A percentile compares a stretch with the other conserved stretches of the same genome.
phyloP scores from a whole-genome alignment of 2,113 vertebrate genomes.

The Scalopus aquaticus region DNA sequence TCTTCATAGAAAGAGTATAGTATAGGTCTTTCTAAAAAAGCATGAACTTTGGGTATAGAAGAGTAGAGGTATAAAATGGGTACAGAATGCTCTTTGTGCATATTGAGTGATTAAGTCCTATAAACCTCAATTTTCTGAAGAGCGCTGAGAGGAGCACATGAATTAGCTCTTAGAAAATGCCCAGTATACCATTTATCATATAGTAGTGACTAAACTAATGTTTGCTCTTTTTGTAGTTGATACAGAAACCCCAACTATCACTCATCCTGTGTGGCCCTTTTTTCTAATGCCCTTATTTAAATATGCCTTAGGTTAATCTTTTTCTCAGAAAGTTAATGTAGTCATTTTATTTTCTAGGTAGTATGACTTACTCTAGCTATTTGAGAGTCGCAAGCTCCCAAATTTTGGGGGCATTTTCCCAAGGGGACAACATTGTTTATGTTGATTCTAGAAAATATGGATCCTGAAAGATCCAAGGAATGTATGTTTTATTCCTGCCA shows the following conservation, averaged over 20 bases:
- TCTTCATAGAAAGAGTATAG: not conserved
- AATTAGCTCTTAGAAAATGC: not conserved
- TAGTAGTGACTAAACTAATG: not conserved
- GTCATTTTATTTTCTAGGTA: not conserved
- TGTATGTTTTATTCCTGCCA: constrained; percentile 19
- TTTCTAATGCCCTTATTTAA: not conserved
- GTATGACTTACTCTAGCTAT: constrained; percentile 33
- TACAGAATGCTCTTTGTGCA: not conserved
- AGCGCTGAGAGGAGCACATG: not conserved
- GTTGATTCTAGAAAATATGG: constrained; percentile 21
- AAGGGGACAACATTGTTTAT: not conserved
- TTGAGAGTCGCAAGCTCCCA: not conserved
- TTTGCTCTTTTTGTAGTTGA: not conserved
- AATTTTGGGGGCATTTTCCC: not conserved
- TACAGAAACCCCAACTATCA: not conserved
- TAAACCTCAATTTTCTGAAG: constrained; percentile 18
- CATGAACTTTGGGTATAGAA: not conserved
- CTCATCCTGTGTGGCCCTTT: not conserved
- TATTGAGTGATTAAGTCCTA: not conserved
- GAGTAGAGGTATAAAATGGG: not conserved
- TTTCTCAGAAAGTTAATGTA: not conserved
- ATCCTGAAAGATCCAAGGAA: not conserved
- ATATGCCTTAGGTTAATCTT: not conserved
- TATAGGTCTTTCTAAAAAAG: not conserved
- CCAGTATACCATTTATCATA: not conserved